phyloP scores from a whole-genome alignment of 2,888 invertebrate genomes.

The Oscheius sp. region DNA sequence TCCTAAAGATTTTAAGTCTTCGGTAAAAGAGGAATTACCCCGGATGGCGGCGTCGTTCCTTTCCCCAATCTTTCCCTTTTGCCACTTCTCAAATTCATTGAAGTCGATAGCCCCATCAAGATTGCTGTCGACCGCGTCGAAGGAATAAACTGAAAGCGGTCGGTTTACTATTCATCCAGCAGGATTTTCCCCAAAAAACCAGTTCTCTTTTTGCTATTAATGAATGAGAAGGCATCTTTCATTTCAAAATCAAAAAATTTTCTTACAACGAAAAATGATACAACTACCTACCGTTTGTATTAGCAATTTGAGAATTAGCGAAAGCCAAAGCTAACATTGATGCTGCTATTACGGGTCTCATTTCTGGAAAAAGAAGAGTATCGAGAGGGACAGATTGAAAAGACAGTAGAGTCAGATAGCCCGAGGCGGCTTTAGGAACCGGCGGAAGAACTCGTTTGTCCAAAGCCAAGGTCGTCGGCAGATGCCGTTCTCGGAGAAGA shows the following conservation, averaged over 20 bases:
- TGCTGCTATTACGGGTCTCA: background rate
- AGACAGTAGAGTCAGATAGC: slow-evolving; percentile 7
- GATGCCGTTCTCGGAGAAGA: slow-evolving; percentile 18
- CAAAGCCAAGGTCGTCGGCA: slow-evolving; percentile 11
- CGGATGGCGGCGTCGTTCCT: slow-evolving; percentile 2
- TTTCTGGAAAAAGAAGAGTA: background rate
- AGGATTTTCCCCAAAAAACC: no score
- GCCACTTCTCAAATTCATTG: slow-evolving; percentile 54
- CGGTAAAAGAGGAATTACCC: background rate
- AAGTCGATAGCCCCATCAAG: slow-evolving; percentile 45
- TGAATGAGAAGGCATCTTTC: no score
- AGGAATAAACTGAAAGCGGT: slow-evolving; percentile 48
- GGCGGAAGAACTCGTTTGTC: slow-evolving; percentile 13
- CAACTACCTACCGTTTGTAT: slow-evolving; percentile 11
- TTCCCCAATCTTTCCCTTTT: slow-evolving; percentile 12
- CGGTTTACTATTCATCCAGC: no score
- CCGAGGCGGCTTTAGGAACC: slow-evolving; percentile 4
- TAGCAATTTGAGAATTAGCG: slow-evolving; percentile 5
- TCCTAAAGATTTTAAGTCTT: background rate
- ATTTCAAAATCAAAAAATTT: no score
- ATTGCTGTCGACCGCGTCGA: slow-evolving; percentile 55
- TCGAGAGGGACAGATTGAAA: background rate
- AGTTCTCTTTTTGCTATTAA: no score
- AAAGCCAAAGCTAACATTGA: slow-evolving; percentile 3
- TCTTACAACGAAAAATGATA: no score